phyloP scores from a whole-genome alignment of 2,888 invertebrate species.

The Drosophila paranaensis region DNA sequence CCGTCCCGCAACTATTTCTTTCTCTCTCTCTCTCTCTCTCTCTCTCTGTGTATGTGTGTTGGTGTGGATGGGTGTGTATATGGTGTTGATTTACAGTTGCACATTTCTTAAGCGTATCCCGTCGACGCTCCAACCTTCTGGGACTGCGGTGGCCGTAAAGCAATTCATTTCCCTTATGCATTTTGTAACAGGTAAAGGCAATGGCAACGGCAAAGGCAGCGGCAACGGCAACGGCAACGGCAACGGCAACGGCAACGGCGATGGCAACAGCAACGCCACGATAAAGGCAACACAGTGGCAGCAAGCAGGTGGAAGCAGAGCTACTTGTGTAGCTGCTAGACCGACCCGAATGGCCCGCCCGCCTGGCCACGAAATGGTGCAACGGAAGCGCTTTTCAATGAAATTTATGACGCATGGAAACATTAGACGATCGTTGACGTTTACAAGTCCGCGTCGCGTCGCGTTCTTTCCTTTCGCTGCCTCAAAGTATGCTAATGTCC shows the following conservation, averaged over 20 bases:
- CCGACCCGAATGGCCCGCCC: conserved; percentile 20
- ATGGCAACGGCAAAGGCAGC: conserved; percentile 19
- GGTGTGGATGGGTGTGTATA: conserved; percentile 27
- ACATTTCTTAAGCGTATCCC: conserved; percentile 68
- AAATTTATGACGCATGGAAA: conserved; percentile 84
- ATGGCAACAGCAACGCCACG: conserved; percentile 14
- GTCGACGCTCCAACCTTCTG: conserved; percentile 53
- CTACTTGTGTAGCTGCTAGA: conserved; percentile 18
- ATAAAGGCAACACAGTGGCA: conserved; percentile 15
- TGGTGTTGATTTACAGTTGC: conserved; percentile 79
- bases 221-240: conserved; percentile 11
- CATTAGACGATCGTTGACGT: conserved; percentile 82
- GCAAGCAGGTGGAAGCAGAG: conserved; percentile 36
- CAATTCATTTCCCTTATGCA: conserved; percentile 82
- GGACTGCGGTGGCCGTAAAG: conserved; percentile 77
- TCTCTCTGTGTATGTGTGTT: conserved; percentile 12
- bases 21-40: conserved; percentile 1
- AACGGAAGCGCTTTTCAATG: conserved; percentile 82
- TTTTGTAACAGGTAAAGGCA: conserved; percentile 61
- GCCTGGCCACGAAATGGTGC: conserved; percentile 66
- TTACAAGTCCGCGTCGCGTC: conserved; percentile 66
- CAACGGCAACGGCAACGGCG: conserved; percentile 4
- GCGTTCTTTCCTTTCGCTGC: conserved; percentile 17
- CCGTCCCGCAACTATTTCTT: conserved; percentile 60
- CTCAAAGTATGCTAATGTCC: conserved; percentile 58